Evolutionary conservation across 2,888 invertebrate species (phyloP).

Genomic region (Chrysina gloriosa): DNA sequence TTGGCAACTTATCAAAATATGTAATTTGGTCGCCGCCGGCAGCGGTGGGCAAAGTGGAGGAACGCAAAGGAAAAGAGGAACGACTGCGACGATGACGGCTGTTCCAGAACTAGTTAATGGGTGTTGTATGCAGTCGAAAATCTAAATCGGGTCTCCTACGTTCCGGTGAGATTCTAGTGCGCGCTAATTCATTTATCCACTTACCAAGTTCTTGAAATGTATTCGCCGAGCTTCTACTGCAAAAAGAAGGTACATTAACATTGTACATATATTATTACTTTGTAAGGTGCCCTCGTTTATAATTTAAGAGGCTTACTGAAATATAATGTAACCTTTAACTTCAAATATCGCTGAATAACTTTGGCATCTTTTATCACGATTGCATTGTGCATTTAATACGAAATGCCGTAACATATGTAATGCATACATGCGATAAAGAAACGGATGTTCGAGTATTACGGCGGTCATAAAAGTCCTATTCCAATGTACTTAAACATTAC

Average conservation of each 20-base stretch:
- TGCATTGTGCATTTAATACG: not conserved
- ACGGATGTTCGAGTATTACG: too few relatives aligned
- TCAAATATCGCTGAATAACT: not conserved
- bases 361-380: not conserved
- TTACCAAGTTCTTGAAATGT: constrained; percentile 22
- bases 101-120: constrained; percentile 29
- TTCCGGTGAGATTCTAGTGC: constrained; percentile 9
- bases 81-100: constrained; percentile 14
- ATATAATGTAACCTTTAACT: not conserved
- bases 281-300: not conserved
- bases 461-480: too few relatives aligned
- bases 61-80: constrained; percentile 22
- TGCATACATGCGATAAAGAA: too few relatives aligned
- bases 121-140: constrained; percentile 16
- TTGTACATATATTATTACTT: not conserved
- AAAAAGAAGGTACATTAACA: constrained; percentile 22
- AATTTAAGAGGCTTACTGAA: not conserved
- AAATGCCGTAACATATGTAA: not conserved
- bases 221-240: constrained; percentile 10
- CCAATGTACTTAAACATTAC: too few relatives aligned
- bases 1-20: constrained; percentile 34
- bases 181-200: constrained; percentile 9
- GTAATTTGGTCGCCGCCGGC: constrained; percentile 14
- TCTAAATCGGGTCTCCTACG: constrained; percentile 20
- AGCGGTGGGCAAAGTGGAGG: constrained; percentile 13